Percentiles rank a stretch among this genome's conserved stretches.
Evolutionary conservation across 2,888 invertebrate species (phyloP).

Genomic region (Rugalucina vietnamica): DNA sequence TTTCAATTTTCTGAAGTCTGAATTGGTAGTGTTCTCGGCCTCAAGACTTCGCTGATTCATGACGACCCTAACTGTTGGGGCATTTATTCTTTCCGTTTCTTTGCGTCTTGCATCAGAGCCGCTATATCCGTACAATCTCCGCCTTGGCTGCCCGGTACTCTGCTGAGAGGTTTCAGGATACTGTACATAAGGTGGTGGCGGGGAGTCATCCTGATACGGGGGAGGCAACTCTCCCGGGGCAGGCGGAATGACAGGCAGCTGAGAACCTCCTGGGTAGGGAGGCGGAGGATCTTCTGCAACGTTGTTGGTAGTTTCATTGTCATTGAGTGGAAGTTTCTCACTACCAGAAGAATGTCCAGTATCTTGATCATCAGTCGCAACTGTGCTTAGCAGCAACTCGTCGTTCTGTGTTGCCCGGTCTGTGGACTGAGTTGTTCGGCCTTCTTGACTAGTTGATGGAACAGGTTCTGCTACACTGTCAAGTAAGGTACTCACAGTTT

Average conservation of each 20-base stretch:
- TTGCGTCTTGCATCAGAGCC: not conserved
- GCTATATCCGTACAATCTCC: not conserved
- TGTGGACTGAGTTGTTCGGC: no score
- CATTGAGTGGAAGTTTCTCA: not conserved
- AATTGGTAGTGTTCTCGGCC: not conserved
- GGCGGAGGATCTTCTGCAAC: conserved; percentile 55
- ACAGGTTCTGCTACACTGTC: no score
- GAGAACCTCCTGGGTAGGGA: conserved; percentile 53
- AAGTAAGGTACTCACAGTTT: no score
- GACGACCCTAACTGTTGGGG: not conserved
- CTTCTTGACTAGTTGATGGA: no score
- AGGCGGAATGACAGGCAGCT: conserved; percentile 13
- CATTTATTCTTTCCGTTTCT: not conserved
- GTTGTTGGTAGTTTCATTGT: not conserved
- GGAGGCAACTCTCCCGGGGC: conserved; percentile 53
- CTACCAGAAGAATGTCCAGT: not conserved
- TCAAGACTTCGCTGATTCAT: not conserved
- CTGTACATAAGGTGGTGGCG: conserved; percentile 56
- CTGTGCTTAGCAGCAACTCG: no score
- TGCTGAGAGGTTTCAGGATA: conserved; percentile 39
- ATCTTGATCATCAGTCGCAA: not conserved
- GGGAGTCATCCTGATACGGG: conserved; percentile 55
- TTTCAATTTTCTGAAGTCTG: not conserved
- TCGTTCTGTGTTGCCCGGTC: not conserved
- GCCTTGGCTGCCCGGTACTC: not conserved